These are phyloP conservation scores for Goniozus legneri DNA, from an alignment of 1,140 invertebrate species.

Conservation along the genomic window DNA sequence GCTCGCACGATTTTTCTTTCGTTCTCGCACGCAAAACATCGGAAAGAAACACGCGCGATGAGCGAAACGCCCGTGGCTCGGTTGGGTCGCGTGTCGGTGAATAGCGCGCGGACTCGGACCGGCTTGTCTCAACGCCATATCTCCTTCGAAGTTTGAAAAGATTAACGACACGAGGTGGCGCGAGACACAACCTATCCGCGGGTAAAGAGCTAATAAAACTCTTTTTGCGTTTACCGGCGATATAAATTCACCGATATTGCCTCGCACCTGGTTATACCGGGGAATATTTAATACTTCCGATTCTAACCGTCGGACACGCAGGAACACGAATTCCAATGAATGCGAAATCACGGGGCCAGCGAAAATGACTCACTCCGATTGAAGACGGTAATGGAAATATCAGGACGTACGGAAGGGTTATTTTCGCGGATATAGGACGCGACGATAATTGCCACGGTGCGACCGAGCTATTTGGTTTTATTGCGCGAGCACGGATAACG, in stretches of 20 bases:
- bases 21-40: conserved; percentile 19
- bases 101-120: conserved; percentile 34
- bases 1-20: conserved; percentile 21
- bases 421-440: conserved; percentile 20
- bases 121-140: conserved; percentile 32
- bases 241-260: conserved; percentile 32
- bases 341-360: too few species aligned
- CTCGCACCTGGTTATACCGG: too few species aligned
- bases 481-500: conserved; percentile 29
- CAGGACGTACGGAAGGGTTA: too few species aligned
- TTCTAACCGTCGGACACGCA: too few species aligned
- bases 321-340: too few species aligned
- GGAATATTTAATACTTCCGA: too few species aligned
- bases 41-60: conserved; percentile 25
- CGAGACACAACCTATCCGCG: conserved; percentile 38
- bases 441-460: conserved; percentile 31
- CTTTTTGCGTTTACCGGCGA: conserved; percentile 32
- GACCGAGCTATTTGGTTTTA: conserved; percentile 33
- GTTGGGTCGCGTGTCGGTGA: conserved; percentile 40
- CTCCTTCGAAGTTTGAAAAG: conserved; percentile 41
- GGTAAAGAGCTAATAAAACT: conserved; percentile 38
- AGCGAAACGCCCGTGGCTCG: conserved; percentile 36
- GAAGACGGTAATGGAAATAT: too few species aligned
- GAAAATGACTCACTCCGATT: too few species aligned
- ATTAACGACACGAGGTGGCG: conserved; percentile 41